A percentile compares a stretch with the other conserved stretches of the same genome.
These are phyloP conservation scores for Grallaria varia DNA, from an alignment of 2,113 vertebrate species.

Conservation along the genomic window DNA sequence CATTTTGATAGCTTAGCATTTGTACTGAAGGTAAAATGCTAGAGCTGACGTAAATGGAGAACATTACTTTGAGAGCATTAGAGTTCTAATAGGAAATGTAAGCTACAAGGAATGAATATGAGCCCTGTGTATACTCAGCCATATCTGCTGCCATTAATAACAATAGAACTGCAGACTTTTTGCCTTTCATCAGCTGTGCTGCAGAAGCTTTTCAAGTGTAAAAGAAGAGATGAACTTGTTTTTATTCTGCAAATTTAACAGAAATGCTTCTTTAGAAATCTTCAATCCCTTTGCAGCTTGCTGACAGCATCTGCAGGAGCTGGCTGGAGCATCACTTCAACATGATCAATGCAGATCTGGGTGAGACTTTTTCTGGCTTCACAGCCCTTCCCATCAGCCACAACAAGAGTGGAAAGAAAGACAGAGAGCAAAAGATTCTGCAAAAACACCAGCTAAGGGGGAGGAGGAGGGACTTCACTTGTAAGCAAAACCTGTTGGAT, in stretches of 20 bases:
- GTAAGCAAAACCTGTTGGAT: neutral
- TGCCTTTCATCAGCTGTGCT: neutral
- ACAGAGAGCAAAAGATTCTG: neutral
- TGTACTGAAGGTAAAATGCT: neutral
- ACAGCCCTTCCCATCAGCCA: neutral
- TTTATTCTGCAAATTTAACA: neutral
- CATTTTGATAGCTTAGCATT: conserved; percentile 9
- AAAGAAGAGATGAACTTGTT: neutral
- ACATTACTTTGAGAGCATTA: neutral
- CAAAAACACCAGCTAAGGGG: neutral
- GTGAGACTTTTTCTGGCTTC: neutral
- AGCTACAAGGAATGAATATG: neutral
- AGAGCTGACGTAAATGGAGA: conserved; percentile 3
- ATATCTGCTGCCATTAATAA: neutral
- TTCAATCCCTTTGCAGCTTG: neutral
- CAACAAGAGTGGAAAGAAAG: neutral
- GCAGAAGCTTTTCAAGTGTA: neutral
- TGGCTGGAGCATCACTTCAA: neutral
- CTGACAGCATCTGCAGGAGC: neutral
- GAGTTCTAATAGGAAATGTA: neutral
- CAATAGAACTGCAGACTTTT: neutral
- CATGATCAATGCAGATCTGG: neutral
- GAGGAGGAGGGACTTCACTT: neutral
- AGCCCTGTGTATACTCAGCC: neutral
- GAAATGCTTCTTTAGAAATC: neutral